Percentiles rank a stretch among this genome's conserved stretches.
These are phyloP conservation scores for Protonibea diacanthus DNA, from an alignment of 2,797 vertebrate genomes.

Conservation along the genomic window DNA sequence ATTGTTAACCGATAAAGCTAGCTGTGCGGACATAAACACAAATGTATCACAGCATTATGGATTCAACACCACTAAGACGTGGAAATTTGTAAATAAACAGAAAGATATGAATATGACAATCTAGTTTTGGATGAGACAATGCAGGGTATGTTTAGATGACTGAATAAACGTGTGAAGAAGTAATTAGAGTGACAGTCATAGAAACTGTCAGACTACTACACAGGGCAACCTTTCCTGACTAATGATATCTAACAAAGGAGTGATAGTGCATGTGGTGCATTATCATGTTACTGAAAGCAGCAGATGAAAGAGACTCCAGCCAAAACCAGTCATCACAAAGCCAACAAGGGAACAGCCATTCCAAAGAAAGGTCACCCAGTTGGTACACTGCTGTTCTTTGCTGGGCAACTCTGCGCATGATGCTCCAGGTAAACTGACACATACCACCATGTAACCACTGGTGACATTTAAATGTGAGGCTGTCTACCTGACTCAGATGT, in stretches of 20 bases:
- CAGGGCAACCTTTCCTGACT: background rate
- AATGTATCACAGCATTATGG: too few relatives aligned
- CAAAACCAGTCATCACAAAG: slow-evolving; percentile 28
- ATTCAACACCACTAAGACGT: too few relatives aligned
- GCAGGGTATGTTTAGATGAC: background rate
- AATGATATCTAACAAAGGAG: slow-evolving; percentile 10
- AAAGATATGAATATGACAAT: background rate
- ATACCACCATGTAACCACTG: slow-evolving; percentile 49
- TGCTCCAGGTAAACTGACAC: slow-evolving; percentile 59
- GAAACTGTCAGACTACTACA: background rate
- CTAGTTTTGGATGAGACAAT: background rate
- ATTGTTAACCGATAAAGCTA: background rate
- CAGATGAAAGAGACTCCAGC: slow-evolving; percentile 1
- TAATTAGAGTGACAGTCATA: background rate
- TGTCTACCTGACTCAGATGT: slow-evolving; percentile 67
- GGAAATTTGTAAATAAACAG: background rate
- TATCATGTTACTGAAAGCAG: background rate
- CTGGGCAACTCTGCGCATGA: slow-evolving; percentile 39
- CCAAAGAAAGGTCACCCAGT: slow-evolving; percentile 69
- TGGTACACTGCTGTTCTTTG: slow-evolving; percentile 29
- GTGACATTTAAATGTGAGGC: slow-evolving; percentile 82
- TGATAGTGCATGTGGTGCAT: background rate
- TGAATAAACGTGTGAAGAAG: background rate
- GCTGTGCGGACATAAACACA: background rate
- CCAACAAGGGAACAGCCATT: slow-evolving; percentile 35